A percentile compares a stretch with the other conserved stretches of the same genome.
Evolutionary conservation across 1,140 invertebrate species (phyloP).

Genomic region (Xylocopa sonorina): DNA sequence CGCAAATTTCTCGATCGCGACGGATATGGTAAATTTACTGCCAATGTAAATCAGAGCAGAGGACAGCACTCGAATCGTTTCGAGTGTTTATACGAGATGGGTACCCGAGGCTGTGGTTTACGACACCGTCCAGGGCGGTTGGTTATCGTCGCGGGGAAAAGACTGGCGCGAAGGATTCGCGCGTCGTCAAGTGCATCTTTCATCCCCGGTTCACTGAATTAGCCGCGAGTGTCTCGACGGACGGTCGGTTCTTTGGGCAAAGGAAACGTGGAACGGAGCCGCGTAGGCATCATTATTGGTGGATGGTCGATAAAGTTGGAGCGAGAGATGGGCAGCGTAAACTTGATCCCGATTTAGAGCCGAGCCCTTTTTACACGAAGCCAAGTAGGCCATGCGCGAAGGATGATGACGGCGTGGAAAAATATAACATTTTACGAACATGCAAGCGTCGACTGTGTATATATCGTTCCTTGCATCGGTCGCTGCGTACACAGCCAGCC

Average conservation of each 20-base stretch:
- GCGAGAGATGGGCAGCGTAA: conserved; percentile 62
- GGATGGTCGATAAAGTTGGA: conserved; percentile 63
- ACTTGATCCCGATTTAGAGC: conserved; percentile 69
- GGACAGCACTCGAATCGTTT: too few species aligned
- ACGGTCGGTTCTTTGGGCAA: conserved; percentile 10
- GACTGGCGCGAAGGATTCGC: neutral
- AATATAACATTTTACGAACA: conserved; percentile 64
- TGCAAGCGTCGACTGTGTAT: conserved; percentile 28
- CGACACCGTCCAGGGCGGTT: too few species aligned
- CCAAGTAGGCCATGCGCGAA: conserved; percentile 67
- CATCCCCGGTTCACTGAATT: conserved; percentile 1
- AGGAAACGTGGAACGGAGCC: conserved; percentile 13
- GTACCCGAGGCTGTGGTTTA: neutral
- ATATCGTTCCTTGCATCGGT: conserved; percentile 43
- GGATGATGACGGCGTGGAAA: conserved; percentile 63
- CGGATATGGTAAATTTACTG: too few species aligned
- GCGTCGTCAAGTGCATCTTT: conserved; percentile 19
- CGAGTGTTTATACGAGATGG: too few species aligned
- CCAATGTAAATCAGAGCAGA: too few species aligned
- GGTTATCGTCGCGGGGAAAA: neutral
- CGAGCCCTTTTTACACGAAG: conserved; percentile 68
- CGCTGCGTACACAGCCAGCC: conserved; percentile 31
- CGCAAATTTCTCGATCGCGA: too few species aligned
- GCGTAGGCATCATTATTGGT: conserved; percentile 52
- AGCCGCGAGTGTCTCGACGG: neutral